Base-by-base conservation (phyloP, 2,797 vertebrate genomes). In the Pogoniulus pusillus region DNA sequence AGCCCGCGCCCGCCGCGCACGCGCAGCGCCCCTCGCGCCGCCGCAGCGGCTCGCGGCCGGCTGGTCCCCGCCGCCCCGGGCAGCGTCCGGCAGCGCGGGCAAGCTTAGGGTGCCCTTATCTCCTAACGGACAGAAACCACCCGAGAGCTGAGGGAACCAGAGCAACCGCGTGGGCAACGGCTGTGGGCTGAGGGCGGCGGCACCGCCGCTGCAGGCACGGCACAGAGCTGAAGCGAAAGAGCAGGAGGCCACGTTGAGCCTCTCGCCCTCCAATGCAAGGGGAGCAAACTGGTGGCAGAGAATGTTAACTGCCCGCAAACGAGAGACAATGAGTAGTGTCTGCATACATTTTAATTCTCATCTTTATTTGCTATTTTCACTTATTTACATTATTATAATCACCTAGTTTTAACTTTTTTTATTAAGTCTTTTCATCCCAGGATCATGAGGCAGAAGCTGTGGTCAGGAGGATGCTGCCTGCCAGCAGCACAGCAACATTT, bases 401-500 rank as follows among this genome's bases (percentile, higher is more conserved):
- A 43, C 43, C 17, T 30, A 23, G 2, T 29, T 74, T 49, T 74
- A 37, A 51, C 9, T 10, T 6, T 6, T 68, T 79, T 41, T 16
- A 34, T 66, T 35, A 85, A 2, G 29, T 54, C 72, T 81, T 24
- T 85, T 75, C 58, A 83, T 89, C 63, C 62, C 79, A 62, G 70
- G 34, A 69, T 94, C 83, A 85, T 3, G 24, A 85, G 80, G 78
- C 35, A 37, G 18, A 57, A 23, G 85, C 63, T 79, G 39, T 41
- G 57, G 91, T 62, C 71, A 92, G 81, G 49, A 90, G 39, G 59
- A 85, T 2, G 30, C 59, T 86, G 91, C 75, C 81, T 77, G 66
- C 82, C 84, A 94, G 91, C 80, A 96, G 71, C 82, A 94, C 70
- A 45, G 62, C 74, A 68, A 58, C 13, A 7, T 60, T 55, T 47